A percentile compares a stretch with the other conserved stretches of the same genome.
Evolutionary conservation across 35 echinoderm and acorn worm species (phyloP).

Genomic region (Heliocidaris tuberculata): DNA sequence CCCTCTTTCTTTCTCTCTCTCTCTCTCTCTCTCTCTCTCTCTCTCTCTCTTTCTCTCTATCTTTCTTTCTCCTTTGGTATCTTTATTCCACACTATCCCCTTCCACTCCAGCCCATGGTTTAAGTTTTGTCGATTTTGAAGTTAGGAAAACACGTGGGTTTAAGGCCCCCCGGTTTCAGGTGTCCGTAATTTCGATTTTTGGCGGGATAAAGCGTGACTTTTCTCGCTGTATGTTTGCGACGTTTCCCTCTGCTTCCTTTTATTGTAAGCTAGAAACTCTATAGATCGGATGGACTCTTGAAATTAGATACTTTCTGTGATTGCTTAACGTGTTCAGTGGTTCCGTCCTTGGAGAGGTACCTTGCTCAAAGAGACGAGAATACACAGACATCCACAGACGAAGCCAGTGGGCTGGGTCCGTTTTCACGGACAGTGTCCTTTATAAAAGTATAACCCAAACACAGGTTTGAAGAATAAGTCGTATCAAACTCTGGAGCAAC

Average conservation of each 20-base stretch:
- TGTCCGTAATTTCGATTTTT: constrained; percentile 18
- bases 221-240: constrained; percentile 15
- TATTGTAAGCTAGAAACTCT: constrained; percentile 10
- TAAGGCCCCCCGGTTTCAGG: not conserved
- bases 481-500: not conserved
- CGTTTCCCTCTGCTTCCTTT: not conserved
- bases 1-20: not conserved
- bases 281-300: constrained; percentile 16
- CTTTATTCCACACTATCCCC: not conserved
- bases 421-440: not conserved
- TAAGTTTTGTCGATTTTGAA: not conserved
- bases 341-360: not conserved
- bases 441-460: not conserved
- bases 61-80: not conserved
- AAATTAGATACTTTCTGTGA: not conserved
- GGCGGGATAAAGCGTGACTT: constrained; percentile 8
- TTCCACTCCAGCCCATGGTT: not conserved
- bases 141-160: constrained; percentile 16
- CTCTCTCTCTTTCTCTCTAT: not conserved
- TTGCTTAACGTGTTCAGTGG: not conserved
- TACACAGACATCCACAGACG: not conserved
- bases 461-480: not conserved
- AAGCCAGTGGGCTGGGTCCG: not conserved
- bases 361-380: not conserved
- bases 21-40: not conserved